Conservation (phyloP, 2,888 invertebrate genomes). For the Ligdia adustata region DNA sequence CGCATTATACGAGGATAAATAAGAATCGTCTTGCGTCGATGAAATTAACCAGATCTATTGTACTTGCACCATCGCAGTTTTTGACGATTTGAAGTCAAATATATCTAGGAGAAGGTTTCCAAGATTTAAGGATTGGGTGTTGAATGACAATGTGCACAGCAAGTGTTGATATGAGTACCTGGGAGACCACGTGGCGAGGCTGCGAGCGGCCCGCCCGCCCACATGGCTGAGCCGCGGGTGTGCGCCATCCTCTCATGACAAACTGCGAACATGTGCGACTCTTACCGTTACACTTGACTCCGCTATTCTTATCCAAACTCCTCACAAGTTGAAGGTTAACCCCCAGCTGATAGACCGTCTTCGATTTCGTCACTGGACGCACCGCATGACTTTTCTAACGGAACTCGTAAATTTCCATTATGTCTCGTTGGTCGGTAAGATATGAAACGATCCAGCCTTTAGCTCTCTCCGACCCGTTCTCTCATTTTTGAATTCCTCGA, state of each 20-base stretch:
- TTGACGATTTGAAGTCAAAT: slow-evolving; percentile 10
- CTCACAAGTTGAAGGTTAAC: slow-evolving; percentile 53
- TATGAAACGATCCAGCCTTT: slow-evolving; percentile 24
- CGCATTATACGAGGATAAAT: slow-evolving; percentile 39
- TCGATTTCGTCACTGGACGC: slow-evolving; percentile 14
- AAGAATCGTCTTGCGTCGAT: slow-evolving; percentile 39
- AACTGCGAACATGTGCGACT: slow-evolving; percentile 63
- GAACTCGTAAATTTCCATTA: slow-evolving; percentile 30
- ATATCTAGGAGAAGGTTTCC: slow-evolving; percentile 12
- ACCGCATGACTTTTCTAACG: slow-evolving; percentile 7
- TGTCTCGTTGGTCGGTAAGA: slow-evolving; percentile 33
- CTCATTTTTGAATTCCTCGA: slow-evolving; percentile 31
- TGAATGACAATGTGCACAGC: slow-evolving; percentile 54
- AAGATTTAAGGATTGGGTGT: slow-evolving; percentile 33
- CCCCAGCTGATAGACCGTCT: slow-evolving; percentile 45
- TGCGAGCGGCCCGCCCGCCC: neutral
- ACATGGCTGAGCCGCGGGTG: slow-evolving; percentile 45
- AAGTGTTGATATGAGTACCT: slow-evolving; percentile 70
- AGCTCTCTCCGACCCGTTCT: slow-evolving; percentile 28
- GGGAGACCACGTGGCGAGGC: slow-evolving; percentile 58
- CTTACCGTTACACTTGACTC: slow-evolving; percentile 48
- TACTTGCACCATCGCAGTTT: slow-evolving; percentile 27
- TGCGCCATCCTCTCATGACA: slow-evolving; percentile 55
- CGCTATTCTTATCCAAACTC: slow-evolving; percentile 41
- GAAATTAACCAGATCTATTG: slow-evolving; percentile 47